A percentile compares a stretch with the other conserved stretches of the same genome.
These are phyloP conservation scores for Azorinus chamasolen DNA, from an alignment of 2,888 invertebrate genomes.

Conservation along the genomic window DNA sequence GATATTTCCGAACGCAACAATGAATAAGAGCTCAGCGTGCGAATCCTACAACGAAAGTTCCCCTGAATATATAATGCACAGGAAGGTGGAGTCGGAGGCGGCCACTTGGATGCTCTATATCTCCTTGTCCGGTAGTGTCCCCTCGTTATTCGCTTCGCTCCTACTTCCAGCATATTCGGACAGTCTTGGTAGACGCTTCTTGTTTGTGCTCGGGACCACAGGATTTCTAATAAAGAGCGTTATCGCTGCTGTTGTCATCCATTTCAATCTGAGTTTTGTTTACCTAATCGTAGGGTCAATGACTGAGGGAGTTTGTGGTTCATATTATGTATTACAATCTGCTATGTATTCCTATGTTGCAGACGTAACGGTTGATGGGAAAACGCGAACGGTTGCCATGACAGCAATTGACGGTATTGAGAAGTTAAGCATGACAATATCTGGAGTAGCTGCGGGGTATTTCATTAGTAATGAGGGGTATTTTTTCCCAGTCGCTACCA, in stretches of 20 bases:
- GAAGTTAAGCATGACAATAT: not conserved
- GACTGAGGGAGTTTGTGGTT: not conserved
- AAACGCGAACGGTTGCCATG: not conserved
- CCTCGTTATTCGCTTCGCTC: not conserved
- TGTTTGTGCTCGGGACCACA: not conserved
- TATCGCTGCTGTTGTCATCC: not conserved
- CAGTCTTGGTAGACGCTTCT: not conserved
- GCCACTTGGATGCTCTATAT: conserved; percentile 1
- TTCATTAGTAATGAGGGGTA: not conserved
- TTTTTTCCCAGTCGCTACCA: not conserved
- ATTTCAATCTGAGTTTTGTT: not conserved
- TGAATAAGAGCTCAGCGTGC: not conserved
- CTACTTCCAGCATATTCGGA: conserved; percentile 4
- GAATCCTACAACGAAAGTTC: not conserved
- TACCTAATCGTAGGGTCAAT: not conserved
- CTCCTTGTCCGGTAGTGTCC: not conserved
- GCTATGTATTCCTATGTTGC: conserved; percentile 5
- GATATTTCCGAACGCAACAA: too few relatives aligned
- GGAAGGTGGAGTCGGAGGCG: not conserved
- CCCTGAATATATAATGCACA: not conserved
- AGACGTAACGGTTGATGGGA: not conserved
- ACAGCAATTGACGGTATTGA: not conserved
- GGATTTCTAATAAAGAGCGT: not conserved
- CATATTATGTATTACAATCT: not conserved
- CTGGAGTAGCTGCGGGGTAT: not conserved